Conservation (phyloP, 2,113 vertebrate species). For the Amphilophus citrinellus region DNA sequence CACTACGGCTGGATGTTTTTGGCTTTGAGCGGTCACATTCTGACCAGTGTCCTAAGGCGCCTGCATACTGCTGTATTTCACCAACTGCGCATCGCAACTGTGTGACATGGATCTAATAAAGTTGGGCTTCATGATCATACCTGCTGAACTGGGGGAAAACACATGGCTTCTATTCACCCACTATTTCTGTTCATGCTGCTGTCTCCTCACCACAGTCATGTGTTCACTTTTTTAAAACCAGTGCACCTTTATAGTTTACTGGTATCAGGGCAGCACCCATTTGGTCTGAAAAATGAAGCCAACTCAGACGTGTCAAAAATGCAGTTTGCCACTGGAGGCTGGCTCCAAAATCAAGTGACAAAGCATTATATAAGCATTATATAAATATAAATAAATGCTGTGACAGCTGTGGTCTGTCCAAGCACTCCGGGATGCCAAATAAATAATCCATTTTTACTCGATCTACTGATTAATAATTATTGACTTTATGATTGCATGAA, state of each 20-base stretch:
- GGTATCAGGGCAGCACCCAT: no score
- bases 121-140: neutral
- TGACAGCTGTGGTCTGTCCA: neutral
- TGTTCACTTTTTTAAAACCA: neutral
- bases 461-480: neutral
- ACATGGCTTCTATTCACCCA: neutral
- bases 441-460: neutral
- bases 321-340: no score
- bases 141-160: neutral
- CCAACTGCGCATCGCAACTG: neutral
- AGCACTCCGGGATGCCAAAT: neutral
- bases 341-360: no score
- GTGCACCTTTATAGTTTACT: neutral
- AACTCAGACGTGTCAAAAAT: no score
- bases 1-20: constrained; percentile 13
- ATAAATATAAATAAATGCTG: no score
- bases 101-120: neutral
- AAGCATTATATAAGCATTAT: no score
- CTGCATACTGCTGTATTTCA: no score
- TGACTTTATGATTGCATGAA: neutral
- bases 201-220: neutral
- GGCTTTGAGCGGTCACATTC: neutral
- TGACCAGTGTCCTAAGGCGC: neutral
- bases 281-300: no score
- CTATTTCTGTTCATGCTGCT: neutral